A percentile compares a stretch with the other conserved stretches of the same genome.
Evolutionary conservation across 2,888 invertebrate genomes (phyloP).

Genomic region (Timema podura): DNA sequence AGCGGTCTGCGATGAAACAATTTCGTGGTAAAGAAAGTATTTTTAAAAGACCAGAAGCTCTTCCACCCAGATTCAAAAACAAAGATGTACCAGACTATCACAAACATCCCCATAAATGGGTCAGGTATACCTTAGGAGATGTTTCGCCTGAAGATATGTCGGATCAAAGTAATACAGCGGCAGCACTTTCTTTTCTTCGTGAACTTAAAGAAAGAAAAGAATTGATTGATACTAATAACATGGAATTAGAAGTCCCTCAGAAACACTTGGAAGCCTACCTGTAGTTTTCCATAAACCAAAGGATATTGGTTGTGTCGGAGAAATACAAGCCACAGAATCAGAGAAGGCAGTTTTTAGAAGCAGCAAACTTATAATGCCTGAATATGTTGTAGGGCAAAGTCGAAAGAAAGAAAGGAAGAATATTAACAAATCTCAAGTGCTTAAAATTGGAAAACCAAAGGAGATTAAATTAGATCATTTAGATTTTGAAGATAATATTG

Average conservation of each 20-base stretch:
- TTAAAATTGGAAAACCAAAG: conserved; percentile 33
- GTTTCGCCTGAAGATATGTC: conserved; percentile 72
- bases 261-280: neutral
- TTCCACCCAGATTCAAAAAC: no score
- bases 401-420: conserved; percentile 50
- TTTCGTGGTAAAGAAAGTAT: no score
- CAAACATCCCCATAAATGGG: conserved; percentile 50
- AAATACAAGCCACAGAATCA: no score
- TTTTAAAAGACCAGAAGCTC: no score
- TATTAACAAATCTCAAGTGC: neutral
- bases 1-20: no score
- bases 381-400: conserved; percentile 71
- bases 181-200: conserved; percentile 71
- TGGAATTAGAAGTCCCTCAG: neutral
- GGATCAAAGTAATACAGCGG: conserved; percentile 69
- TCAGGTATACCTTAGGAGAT: conserved; percentile 73
- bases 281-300: conserved; percentile 31
- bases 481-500: conserved; percentile 46
- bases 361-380: conserved; percentile 74
- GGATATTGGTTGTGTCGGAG: neutral
- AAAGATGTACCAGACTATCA: no score
- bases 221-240: conserved; percentile 20
- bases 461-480: conserved; percentile 56
- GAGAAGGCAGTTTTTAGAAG: conserved; percentile 49
- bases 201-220: conserved; percentile 59